Conservation (phyloP, 2,888 invertebrate genomes). For the Erannis defoliaria region DNA sequence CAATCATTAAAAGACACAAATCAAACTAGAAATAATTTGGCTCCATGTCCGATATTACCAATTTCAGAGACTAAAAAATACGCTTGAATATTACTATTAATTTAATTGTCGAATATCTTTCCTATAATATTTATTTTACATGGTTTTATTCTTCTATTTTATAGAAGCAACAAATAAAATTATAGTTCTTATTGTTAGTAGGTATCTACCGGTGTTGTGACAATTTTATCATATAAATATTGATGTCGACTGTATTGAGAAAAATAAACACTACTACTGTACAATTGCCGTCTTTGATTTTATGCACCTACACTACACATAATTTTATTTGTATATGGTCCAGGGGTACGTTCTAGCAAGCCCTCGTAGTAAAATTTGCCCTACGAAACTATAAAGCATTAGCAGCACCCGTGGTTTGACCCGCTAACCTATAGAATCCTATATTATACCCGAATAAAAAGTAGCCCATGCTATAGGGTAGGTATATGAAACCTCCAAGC, state of each 20-base stretch:
- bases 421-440: no score
- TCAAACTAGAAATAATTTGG: not conserved
- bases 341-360: no score
- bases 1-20: conserved; percentile 15
- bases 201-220: conserved; percentile 20
- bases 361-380: not conserved
- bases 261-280: conserved; percentile 66
- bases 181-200: conserved; percentile 20
- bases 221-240: conserved; percentile 47
- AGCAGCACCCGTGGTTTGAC: no score
- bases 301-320: not conserved
- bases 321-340: no score
- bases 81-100: conserved; percentile 19
- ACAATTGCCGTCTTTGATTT: conserved; percentile 34
- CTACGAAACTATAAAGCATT: not conserved
- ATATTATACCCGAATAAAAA: no score
- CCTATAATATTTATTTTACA: conserved; percentile 14
- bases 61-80: conserved; percentile 2
- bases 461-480: no score
- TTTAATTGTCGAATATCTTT: conserved; percentile 25
- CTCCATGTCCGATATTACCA: not conserved
- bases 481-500: no score
- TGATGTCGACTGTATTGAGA: conserved; percentile 70
- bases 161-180: conserved; percentile 21
- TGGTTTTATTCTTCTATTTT: conserved; percentile 18